These are phyloP conservation scores for Zoroaster sp. DNA, from an alignment of 53 echinoderm and acorn worm genomes.

Conservation along the genomic window DNA sequence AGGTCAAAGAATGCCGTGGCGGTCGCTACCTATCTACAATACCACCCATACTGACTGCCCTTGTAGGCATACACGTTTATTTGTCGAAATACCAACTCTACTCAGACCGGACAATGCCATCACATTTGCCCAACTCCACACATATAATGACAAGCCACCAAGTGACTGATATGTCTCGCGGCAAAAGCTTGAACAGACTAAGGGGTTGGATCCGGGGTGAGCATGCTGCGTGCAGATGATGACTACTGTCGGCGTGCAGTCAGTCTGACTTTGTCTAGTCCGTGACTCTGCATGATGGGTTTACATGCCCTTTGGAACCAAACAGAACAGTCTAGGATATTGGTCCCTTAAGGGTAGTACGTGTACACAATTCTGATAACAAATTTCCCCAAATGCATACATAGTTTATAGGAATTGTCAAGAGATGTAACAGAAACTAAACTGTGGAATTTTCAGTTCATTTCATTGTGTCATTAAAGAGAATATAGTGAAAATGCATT, in stretches of 20 bases:
- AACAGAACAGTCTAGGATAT: not conserved
- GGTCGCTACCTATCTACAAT: not conserved
- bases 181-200: not conserved
- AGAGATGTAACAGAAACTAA: no score
- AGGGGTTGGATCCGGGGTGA: not conserved
- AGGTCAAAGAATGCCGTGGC: not conserved
- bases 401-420: no score
- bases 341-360: no score
- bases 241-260: no score
- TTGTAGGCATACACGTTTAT: slow-evolving; percentile 1
- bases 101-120: not conserved
- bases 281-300: not conserved
- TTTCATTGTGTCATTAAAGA: no score
- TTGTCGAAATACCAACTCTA: not conserved
- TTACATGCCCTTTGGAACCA: not conserved
- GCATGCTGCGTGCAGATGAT: not conserved
- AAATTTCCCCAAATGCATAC: no score
- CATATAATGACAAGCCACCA: not conserved
- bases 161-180: not conserved
- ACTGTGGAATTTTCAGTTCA: no score
- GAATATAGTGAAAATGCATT: no score
- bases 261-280: no score
- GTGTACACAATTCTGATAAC: no score
- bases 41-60: not conserved
- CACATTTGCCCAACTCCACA: not conserved